These are phyloP conservation scores for Coelopa pilipes DNA, from an alignment of 2,888 invertebrate species.

Conservation along the genomic window DNA sequence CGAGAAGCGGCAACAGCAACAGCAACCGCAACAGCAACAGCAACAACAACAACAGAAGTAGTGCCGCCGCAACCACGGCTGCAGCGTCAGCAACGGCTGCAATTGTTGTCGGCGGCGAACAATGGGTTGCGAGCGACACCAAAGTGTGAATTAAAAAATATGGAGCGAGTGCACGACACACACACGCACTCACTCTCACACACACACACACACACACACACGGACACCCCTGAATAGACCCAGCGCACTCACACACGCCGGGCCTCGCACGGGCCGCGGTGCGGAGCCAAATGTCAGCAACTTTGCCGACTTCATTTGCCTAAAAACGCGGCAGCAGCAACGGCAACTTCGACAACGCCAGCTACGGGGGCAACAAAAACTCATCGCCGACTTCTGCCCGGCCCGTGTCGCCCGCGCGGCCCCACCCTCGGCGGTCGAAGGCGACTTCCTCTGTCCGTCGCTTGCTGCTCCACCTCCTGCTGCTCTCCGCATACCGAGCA, in stretches of 20 bases:
- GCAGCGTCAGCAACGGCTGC: no score
- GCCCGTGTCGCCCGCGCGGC: neutral
- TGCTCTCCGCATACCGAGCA: neutral
- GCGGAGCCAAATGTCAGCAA: slow-evolving; percentile 45
- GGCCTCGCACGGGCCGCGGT: neutral
- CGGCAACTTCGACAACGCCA: neutral
- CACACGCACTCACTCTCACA: neutral
- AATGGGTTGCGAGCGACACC: slow-evolving; percentile 17
- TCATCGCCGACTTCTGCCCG: neutral
- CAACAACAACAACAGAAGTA: slow-evolving; percentile 5
- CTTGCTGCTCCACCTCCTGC: neutral
- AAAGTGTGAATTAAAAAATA: slow-evolving; percentile 47
- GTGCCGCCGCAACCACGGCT: neutral
- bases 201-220: neutral
- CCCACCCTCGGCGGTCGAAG: no score
- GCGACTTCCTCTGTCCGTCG: neutral
- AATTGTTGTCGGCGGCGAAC: neutral
- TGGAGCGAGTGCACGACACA: slow-evolving; percentile 30
- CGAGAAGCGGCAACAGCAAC: slow-evolving; percentile 11
- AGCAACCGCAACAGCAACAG: neutral
- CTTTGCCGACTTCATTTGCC: slow-evolving; percentile 43
- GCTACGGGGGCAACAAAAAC: neutral
- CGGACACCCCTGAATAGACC: slow-evolving; percentile 46
- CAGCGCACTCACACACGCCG: slow-evolving; percentile 25
- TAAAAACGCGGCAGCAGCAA: slow-evolving; percentile 20